Evolutionary conservation across 1,140 invertebrate genomes (phyloP), one percentile per base, ranked within the genome.

Genomic region (Drosophila lacteicornis): DNA sequence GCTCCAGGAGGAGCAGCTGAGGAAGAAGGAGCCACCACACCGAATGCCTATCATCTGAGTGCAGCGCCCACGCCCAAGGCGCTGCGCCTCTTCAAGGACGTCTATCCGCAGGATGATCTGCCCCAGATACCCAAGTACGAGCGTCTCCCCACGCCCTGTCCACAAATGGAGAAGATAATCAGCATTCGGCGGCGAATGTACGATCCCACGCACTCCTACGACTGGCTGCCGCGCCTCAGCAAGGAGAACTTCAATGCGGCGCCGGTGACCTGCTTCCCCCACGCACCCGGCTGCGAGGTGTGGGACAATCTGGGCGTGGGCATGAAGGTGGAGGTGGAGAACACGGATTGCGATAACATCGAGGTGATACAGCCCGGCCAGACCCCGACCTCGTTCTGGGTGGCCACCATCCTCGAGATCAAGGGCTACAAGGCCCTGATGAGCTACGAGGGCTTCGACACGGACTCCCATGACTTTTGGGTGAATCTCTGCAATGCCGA

Each of bases 301-400:
- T 99, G 98, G 98, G 97, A 98, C 78, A 97, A 96, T 85, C 97
- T 99, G 63, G 96, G 96, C 73, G 96, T 97, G 65, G 98, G 98
- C 19, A 98, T 99, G 97, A 99, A 99, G 94, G 97, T 99, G 0
- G 98, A 99, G 94, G 97, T 99, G 2, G 96, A 97, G 90, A 99
- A 98, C 93, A 96, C 95, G 12, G 97, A 99, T 93, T 96, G 96
- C 92, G 96, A 97, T 91, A 96, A 96, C 90, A 80, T 91, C 36
- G 92, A 88, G 43, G 94, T 95, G 69, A 95, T 96, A 22, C 96
- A 96, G 70, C 91, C 91, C 3, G 95, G 94, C 22, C 75, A 93
- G 94, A 88, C 96, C 80, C 96, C 96, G 42, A 96, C 97, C 85
- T 97, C 97, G 12, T 99, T 98, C 93, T 99, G 98, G 98, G 98